These are phyloP conservation scores for Aradus depressus DNA, from an alignment of 2,888 invertebrate species.

Conservation along the genomic window DNA sequence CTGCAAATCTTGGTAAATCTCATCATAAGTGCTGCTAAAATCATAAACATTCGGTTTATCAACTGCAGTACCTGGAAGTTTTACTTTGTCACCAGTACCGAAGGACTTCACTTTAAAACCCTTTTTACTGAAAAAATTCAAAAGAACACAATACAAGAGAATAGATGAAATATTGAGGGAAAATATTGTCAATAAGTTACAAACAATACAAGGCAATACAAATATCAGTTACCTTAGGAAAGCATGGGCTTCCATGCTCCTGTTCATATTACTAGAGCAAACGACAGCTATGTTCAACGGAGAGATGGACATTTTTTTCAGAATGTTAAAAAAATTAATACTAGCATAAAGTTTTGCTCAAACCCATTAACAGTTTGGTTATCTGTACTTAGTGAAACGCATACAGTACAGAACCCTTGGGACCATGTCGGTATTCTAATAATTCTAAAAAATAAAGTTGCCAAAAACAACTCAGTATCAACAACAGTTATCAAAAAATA, in stretches of 20 bases:
- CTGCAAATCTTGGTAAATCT: constrained; percentile 85
- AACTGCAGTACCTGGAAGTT: constrained; percentile 86
- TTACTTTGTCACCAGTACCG: constrained; percentile 90
- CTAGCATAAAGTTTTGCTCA: background rate
- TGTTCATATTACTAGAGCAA: constrained; percentile 98
- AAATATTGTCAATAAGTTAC: background rate
- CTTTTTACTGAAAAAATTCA: constrained; percentile 60
- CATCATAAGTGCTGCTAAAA: constrained; percentile 89
- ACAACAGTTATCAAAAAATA: too few species aligned
- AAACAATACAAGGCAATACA: background rate
- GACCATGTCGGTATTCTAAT: too few species aligned
- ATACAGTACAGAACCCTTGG: too few species aligned
- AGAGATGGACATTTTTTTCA: constrained; percentile 24
- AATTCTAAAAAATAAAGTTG: too few species aligned
- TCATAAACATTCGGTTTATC: constrained; percentile 95
- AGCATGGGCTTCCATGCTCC: constrained; percentile 99
- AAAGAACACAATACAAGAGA: constrained; percentile 15
- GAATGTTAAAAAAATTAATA: background rate
- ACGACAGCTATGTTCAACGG: constrained; percentile 78
- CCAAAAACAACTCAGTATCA: too few species aligned
- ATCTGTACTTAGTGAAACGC: too few species aligned
- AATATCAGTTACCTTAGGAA: constrained; percentile 53
- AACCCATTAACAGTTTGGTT: too few species aligned
- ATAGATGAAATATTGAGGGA: background rate
- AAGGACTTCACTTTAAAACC: constrained; percentile 91